Evolutionary conservation across 2,797 vertebrate genomes (phyloP), one percentile per base, ranked within the genome.

Genomic region (Chlorospingus flavigularis): DNA sequence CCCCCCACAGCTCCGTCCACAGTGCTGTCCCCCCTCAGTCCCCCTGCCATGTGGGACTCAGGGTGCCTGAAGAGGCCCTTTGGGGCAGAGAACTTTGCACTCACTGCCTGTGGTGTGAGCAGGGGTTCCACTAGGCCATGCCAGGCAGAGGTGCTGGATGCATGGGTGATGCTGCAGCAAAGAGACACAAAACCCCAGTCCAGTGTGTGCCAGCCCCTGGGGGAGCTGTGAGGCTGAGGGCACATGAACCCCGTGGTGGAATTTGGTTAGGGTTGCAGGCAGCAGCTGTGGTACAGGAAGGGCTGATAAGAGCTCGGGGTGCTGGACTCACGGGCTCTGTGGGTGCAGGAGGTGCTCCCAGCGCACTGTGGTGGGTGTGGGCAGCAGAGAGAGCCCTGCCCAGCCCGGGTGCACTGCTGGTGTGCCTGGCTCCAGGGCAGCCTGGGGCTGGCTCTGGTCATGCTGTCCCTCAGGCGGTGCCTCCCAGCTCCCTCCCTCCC

Each of bases 191-290:
- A 85, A 68, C 5, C 11, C 45, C 10, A 2, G 8, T 31, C 5
- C 17, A 35, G 24, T 6, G 10, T 66, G 40, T 82, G 42, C 30
- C 23, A 57, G 66, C 70, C 71, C 45, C 31, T 3, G 6, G 65
- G 60, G 77, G 55, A 53, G 60, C 31, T 1, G 2, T 45, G 57
- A 47, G 39, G 40, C 11, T 3, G 3, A 62, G 30, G 35, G 48
- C 8, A 1, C 37, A 11, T 0, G 2, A 39, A 31, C 4, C 6
- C 43, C 0, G 0, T 0, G 1, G 30, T 35, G 26, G 43, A 42
- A 14, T 60, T 55, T 7, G 11, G 74, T 33, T 47, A 11, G 3
- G 5, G 6, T 37, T 81, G 37, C 58, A 37, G 75, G 33, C 15
- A 19, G 76, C 37, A 31, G 61, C 47, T 71, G 45, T 37, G 58